These are phyloP conservation scores for Crematogaster levior DNA, from an alignment of 2,888 invertebrate species.

Conservation along the genomic window DNA sequence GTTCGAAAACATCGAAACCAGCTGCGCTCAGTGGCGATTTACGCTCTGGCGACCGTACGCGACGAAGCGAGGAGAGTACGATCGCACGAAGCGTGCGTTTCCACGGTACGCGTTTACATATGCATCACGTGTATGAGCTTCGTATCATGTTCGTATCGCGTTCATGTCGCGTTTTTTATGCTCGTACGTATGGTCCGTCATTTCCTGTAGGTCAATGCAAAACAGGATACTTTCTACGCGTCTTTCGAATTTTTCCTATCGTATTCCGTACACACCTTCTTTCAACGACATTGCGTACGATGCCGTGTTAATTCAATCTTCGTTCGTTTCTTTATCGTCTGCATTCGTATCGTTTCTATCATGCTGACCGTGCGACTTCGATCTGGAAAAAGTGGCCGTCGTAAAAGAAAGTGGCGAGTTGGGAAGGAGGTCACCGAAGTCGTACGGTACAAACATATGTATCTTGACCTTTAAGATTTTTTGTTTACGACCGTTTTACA, in stretches of 20 bases:
- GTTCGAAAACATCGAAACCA: constrained; percentile 22
- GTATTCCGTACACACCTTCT: constrained; percentile 14
- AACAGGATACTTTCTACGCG: constrained; percentile 60
- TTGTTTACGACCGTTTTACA: constrained; percentile 12
- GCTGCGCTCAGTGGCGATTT: constrained; percentile 54
- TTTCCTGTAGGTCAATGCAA: constrained; percentile 69
- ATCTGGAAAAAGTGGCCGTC: neutral
- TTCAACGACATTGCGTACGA: neutral
- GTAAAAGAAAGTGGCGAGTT: constrained; percentile 68
- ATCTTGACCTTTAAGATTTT: constrained; percentile 65
- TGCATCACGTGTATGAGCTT: neutral
- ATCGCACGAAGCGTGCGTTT: constrained; percentile 55
- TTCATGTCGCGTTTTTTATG: constrained; percentile 29
- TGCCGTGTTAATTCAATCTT: neutral
- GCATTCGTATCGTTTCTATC: constrained; percentile 5
- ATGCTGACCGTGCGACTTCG: constrained; percentile 1
- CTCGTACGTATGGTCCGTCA: constrained; percentile 41
- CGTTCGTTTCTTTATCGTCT: neutral
- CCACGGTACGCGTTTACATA: constrained; percentile 41
- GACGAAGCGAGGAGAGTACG: constrained; percentile 64
- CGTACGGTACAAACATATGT: constrained; percentile 63
- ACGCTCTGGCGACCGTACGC: constrained; percentile 65
- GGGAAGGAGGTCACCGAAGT: constrained; percentile 72
- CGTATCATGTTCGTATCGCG: neutral
- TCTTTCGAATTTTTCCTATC: constrained; percentile 5